Conservation (phyloP, 1,140 invertebrate species). For the Pachypeltis micranthus region DNA sequence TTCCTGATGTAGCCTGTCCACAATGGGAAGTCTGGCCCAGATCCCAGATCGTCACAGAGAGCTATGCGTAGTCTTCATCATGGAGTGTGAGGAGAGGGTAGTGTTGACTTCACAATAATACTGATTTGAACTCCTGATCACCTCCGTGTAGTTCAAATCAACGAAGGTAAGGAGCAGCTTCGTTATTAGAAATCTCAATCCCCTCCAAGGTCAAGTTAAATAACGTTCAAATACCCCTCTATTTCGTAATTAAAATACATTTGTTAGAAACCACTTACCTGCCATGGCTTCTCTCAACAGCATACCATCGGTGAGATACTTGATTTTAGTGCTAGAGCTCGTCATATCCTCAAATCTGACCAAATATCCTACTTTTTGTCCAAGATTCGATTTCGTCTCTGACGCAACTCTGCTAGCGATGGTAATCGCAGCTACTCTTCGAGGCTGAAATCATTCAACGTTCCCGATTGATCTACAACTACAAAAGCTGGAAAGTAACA, state of each 20-base stretch:
- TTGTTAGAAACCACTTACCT: conserved; percentile 35
- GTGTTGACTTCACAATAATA: too few species aligned
- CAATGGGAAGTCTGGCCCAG: too few species aligned
- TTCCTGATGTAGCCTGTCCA: too few species aligned
- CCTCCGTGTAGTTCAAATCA: too few species aligned
- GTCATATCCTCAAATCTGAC: conserved; percentile 86
- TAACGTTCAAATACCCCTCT: too few species aligned
- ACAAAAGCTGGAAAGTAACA: conserved; percentile 5
- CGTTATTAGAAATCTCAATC: too few species aligned
- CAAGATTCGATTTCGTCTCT: conserved; percentile 53
- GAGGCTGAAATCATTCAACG: conserved; percentile 56
- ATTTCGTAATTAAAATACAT: not conserved
- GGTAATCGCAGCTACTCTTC: conserved; percentile 84
- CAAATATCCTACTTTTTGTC: conserved; percentile 72
- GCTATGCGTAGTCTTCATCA: too few species aligned
- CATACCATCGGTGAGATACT: conserved; percentile 92
- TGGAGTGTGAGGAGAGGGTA: too few species aligned
- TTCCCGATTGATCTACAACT: too few species aligned
- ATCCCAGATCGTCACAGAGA: too few species aligned
- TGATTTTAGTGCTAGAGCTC: conserved; percentile 62
- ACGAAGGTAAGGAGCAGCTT: too few species aligned
- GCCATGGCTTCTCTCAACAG: conserved; percentile 74
- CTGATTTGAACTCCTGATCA: too few species aligned
- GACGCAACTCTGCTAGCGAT: conserved; percentile 75
- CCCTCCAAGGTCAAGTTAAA: not conserved